Evolutionary conservation across 2,113 vertebrate species (phyloP).

Genomic region (Ellobius talpinus): DNA sequence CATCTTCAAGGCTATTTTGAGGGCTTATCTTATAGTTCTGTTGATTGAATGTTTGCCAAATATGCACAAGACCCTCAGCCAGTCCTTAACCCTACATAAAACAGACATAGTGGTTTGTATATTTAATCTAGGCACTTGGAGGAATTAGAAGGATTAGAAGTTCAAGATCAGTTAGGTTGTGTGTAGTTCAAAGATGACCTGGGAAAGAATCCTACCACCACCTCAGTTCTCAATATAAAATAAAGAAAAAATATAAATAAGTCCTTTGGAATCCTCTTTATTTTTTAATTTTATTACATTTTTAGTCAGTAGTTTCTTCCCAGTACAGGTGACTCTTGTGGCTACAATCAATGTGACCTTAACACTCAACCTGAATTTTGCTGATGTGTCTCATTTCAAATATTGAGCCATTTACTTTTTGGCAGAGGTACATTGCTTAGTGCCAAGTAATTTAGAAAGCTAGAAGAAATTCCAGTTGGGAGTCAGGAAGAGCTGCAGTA

Average conservation of each 20-base stretch:
- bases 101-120: neutral
- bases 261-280: neutral
- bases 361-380: slow-evolving; percentile 53
- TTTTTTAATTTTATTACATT: neutral
- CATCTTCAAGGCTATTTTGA: neutral
- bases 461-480: slow-evolving; percentile 61
- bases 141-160: neutral
- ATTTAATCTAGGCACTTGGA: neutral
- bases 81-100: neutral
- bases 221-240: neutral
- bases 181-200: neutral
- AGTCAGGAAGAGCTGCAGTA: slow-evolving; percentile 18
- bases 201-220: neutral
- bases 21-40: neutral
- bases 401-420: slow-evolving; percentile 67
- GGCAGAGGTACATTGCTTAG: neutral
- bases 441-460: slow-evolving; percentile 76
- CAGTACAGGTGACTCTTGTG: slow-evolving; percentile 52
- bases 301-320: slow-evolving; percentile 56
- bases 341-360: slow-evolving; percentile 52
- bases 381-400: slow-evolving; percentile 51
- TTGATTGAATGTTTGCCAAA: neutral
- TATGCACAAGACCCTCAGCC: neutral
- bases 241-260: neutral
- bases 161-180: neutral